Evolutionary conservation across 2,888 invertebrate genomes (phyloP).

Genomic region (Microplitis manilae): DNA sequence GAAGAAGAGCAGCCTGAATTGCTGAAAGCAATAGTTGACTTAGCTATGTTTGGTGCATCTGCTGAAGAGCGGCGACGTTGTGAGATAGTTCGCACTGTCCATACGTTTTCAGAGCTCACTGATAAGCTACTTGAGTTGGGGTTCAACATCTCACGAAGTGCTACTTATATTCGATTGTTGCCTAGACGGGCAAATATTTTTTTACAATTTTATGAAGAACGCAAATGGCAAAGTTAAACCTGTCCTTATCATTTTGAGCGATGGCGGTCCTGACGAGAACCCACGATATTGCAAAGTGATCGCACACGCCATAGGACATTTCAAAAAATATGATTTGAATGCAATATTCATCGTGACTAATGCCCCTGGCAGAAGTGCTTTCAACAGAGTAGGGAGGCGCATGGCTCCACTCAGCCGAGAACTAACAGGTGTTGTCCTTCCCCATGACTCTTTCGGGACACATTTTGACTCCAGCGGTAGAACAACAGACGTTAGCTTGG

Average conservation of each 20-base stretch:
- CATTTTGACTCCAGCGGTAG: conserved; percentile 57
- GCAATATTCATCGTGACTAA: conserved; percentile 56
- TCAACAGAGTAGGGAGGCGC: conserved; percentile 63
- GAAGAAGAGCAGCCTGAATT: conserved; percentile 54
- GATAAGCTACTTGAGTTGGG: conserved; percentile 44
- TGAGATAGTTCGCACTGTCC: conserved; percentile 45
- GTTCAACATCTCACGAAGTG: conserved; percentile 47
- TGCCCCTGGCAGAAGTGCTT: conserved; percentile 62
- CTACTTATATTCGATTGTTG: conserved; percentile 52
- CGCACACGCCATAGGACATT: conserved; percentile 51
- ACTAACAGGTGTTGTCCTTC: conserved; percentile 58
- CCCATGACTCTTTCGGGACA: conserved; percentile 57
- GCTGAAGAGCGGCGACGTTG: conserved; percentile 40
- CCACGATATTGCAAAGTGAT: conserved; percentile 56
- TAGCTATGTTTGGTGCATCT: conserved; percentile 46
- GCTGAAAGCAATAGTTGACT: conserved; percentile 53
- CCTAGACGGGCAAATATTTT: conserved; percentile 50
- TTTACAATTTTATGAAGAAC: conserved; percentile 47
- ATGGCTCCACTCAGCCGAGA: conserved; percentile 59
- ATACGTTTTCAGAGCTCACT: conserved; percentile 43
- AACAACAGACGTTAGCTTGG: conserved; percentile 60
- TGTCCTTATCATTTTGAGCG: conserved; percentile 57
- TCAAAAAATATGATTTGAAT: conserved; percentile 54
- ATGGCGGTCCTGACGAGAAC: conserved; percentile 55
- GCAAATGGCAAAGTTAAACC: conserved; percentile 54